phyloP scores from a whole-genome alignment of 1,140 invertebrate species.

The Drosophila bocqueti region DNA sequence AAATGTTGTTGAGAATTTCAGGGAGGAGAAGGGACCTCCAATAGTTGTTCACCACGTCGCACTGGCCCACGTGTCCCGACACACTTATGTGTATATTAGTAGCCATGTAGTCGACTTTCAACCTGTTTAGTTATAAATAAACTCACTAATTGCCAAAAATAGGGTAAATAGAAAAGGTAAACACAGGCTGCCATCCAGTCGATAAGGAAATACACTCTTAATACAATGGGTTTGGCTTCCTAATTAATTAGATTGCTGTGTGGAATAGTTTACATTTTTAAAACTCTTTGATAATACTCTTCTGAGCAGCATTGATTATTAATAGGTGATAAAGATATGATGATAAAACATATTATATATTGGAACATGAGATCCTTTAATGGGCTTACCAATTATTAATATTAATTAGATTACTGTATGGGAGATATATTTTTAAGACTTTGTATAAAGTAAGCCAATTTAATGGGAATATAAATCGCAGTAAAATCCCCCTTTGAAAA shows the following conservation, averaged over 20 bases:
- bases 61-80: slow-evolving; percentile 44
- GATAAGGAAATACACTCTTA: slow-evolving; percentile 18
- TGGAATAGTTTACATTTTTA: neutral
- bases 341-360: neutral
- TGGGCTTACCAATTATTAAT: neutral
- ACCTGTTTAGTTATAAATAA: slow-evolving; percentile 39
- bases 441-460: too few relatives aligned
- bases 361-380: neutral
- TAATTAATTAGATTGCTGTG: neutral
- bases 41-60: slow-evolving; percentile 47
- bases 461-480: neutral
- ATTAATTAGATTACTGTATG: neutral
- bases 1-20: slow-evolving; percentile 74
- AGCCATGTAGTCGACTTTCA: slow-evolving; percentile 20
- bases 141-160: slow-evolving; percentile 54
- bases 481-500: neutral
- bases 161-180: slow-evolving; percentile 10
- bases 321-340: neutral
- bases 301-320: accelerated
- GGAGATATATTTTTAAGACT: neutral
- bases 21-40: slow-evolving; percentile 10
- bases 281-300: neutral
- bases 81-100: slow-evolving; percentile 49
- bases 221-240: neutral
- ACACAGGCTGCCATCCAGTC: neutral